A percentile compares a stretch with the other conserved stretches of the same genome.
Evolutionary conservation across 2,113 vertebrate species (phyloP).

Genomic region (Clinocottus analis): DNA sequence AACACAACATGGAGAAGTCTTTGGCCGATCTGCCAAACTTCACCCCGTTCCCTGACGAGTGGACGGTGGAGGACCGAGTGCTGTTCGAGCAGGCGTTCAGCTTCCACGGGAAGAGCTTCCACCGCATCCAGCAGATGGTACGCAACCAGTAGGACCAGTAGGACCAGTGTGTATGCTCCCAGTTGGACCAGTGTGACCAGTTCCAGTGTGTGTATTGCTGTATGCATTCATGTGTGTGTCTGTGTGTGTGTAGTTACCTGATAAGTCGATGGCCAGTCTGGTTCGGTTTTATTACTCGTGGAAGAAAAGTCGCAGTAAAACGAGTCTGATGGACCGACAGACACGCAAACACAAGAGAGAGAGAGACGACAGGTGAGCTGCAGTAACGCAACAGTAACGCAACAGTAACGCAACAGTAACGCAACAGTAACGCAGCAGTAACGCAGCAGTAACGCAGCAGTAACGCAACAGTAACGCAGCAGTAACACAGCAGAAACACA

Average conservation of each 20-base stretch:
- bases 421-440: neutral
- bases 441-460: neutral
- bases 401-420: neutral
- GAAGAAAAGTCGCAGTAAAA: conserved; percentile 98
- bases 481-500: neutral
- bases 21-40: conserved; percentile 96
- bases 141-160: neutral
- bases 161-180: neutral
- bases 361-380: conserved; percentile 90
- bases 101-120: conserved; percentile 97
- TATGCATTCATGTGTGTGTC: neutral
- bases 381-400: neutral
- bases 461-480: neutral
- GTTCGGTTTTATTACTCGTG: conserved; percentile 98
- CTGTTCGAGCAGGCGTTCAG: conserved; percentile 97
- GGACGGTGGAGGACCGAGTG: conserved; percentile 97
- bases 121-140: conserved; percentile 98
- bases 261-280: conserved; percentile 95
- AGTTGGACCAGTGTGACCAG: neutral
- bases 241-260: conserved; percentile 88
- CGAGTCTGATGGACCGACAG: conserved; percentile 97
- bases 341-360: conserved; percentile 94
- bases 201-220: neutral
- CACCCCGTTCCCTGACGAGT: conserved; percentile 96
- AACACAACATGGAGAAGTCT: conserved; percentile 97